Evolutionary conservation across 1,140 invertebrate genomes (phyloP).

Genomic region (Pollicipes pollicipes): DNA sequence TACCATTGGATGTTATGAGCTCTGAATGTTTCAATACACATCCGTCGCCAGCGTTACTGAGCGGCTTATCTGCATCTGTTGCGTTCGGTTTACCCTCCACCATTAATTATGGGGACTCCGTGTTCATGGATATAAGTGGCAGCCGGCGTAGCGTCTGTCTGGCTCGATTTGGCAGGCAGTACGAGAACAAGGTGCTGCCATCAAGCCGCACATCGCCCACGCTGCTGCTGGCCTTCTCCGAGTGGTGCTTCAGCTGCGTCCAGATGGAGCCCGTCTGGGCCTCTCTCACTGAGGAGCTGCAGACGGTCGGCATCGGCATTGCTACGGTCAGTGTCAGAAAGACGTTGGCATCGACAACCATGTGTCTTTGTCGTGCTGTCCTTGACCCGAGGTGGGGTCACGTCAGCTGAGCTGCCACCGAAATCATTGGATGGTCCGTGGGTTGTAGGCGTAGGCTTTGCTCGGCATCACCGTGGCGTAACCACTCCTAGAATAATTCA

Average conservation of each 20-base stretch:
- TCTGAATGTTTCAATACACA: slow-evolving; percentile 8
- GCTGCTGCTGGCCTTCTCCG: slow-evolving; percentile 72
- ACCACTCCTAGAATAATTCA: too few relatives aligned
- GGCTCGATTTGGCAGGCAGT: slow-evolving; percentile 55
- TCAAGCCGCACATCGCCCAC: slow-evolving; percentile 60
- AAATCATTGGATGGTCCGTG: too few relatives aligned
- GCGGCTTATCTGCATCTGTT: neutral
- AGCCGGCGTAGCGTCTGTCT: too few relatives aligned
- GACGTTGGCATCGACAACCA: too few relatives aligned
- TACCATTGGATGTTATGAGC: too few relatives aligned
- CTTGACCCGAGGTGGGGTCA: too few relatives aligned
- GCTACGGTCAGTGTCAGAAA: slow-evolving; percentile 14
- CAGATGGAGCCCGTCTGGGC: slow-evolving; percentile 61
- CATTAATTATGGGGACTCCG: neutral
- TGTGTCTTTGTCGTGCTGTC: too few relatives aligned
- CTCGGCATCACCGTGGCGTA: too few relatives aligned
- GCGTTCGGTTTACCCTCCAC: slow-evolving; percentile 9
- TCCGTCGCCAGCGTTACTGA: neutral
- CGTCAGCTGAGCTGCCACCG: too few relatives aligned
- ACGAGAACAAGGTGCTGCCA: slow-evolving; percentile 65
- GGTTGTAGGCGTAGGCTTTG: too few relatives aligned
- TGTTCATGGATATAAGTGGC: slow-evolving; percentile 15
- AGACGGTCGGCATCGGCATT: slow-evolving; percentile 38
- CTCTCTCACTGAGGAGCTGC: slow-evolving; percentile 60
- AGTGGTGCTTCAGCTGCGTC: slow-evolving; percentile 81